Evolutionary conservation across 1,140 invertebrate species (phyloP), one percentile per base, ranked within the genome.

Genomic region (Ips nitidus): DNA sequence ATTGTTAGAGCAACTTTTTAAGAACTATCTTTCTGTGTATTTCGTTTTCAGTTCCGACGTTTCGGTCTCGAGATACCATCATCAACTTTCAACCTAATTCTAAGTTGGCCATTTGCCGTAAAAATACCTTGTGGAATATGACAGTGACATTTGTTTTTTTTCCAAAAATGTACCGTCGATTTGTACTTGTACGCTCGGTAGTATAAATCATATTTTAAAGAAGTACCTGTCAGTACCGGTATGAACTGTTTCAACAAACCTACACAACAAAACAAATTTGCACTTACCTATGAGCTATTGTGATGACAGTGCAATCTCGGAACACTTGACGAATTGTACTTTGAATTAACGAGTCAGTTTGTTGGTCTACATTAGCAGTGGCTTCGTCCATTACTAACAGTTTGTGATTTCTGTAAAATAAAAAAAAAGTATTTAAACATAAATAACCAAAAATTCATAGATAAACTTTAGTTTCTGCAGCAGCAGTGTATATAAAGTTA

Each of bases 341-440:
- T 82, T 86, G 87, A 74, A 85, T 91, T 56, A 87, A 86, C 80
- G 81, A 88, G 84, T 86, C 88, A 7, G 86, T 94, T 83, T 88
- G 83, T 62, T 86, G 85, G 81, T 90, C 88, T 5, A 90, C 86
- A 75, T 89, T 89, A 22, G 88, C 88, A 0, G 88, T 90, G 3
- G 88, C 88, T 81, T 90, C 89, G 72, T 94, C 93, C 76, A 94
- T 81, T n/a, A 95, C 85, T 0, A 95, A 80, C 58, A 95, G 86
- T 75, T 88, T 90, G 75, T 90, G 91, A 39, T 89, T 88, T 42
- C 88, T 82, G 22, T 22, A 22, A 22, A 22, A 22, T 22, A 5
- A 22, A 22, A 22, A 22, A 22, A 22, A 22, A 22, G 22, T 22
- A 22, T 22, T 22, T 22, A 22, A 22, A 22, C 22, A 22, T 22